Evolutionary conservation across 1,140 invertebrate genomes (phyloP), one percentile per base, ranked within the genome.

Genomic region (Leptinotarsa undecemlineata): DNA sequence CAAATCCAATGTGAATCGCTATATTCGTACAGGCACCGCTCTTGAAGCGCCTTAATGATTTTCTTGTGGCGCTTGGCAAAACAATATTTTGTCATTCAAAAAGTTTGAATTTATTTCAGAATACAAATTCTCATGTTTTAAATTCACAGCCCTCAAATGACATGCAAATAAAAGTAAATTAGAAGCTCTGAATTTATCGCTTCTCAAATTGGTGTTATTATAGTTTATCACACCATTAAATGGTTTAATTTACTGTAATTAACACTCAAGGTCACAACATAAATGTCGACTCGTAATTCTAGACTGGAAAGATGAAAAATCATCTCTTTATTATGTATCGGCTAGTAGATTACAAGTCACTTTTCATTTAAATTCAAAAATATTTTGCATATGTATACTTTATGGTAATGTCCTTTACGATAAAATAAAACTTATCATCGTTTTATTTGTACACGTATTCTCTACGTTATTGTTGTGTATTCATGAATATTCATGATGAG

Each of bases 171-270:
- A 78, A 76, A 78, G 74, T 74, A 72, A 78, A 76, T 74, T 78
- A 74, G 19, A 69, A 70, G 42, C 21, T 47, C 42, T n/a, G 57
- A 77, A 79, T 77, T 79, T 79, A 79, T 72, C 62, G 62, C 23
- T 67, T 42, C 66, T 48, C 77, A 76, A 77, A 79, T 79, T 74
- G 72, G 60, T 71, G 73, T 78, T 75, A 80, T 78, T 80, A 75
- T 78, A 76, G 64, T 80, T 80, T 80, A 80, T 76, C 77, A 76
- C 75, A 78, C 78, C 75, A 76, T 78, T 78, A 80, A 80, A 74
- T 72, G 76, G 75, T 80, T 80, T 80, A 80, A 80, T 80, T 80
- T 68, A 75, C 66, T 57, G 71, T 76, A 80, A 80, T 80, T 80
- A 80, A 76, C 72, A 80, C 73, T 78, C 76, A 80, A 80, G 78